These are phyloP conservation scores for Ochotona curzoniae DNA, from an alignment of 2,113 vertebrate genomes.

Conservation along the genomic window DNA sequence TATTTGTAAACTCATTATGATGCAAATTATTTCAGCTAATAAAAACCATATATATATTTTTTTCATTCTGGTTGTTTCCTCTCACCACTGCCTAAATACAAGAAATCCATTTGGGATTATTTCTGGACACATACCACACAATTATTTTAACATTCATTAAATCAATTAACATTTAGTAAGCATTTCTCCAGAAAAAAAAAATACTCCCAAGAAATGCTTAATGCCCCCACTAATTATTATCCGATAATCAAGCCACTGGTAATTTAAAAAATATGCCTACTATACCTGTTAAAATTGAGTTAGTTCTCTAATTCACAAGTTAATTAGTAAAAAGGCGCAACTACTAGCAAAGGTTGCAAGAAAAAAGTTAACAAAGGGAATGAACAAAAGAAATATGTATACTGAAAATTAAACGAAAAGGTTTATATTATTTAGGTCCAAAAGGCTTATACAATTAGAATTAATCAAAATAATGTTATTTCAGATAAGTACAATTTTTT, in stretches of 20 bases:
- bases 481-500: not conserved
- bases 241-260: not conserved
- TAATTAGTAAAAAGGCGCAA: not conserved
- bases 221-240: not conserved
- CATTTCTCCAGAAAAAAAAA: slow-evolving; percentile 16
- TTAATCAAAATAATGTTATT: not conserved
- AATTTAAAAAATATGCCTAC: slow-evolving; percentile 28
- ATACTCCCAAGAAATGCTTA: not conserved
- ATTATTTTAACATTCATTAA: not conserved
- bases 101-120: not conserved
- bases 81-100: not conserved
- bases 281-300: not conserved
- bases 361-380: not conserved
- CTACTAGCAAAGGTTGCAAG: not conserved
- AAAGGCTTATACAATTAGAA: not conserved
- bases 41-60: not conserved
- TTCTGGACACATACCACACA: slow-evolving; percentile 13
- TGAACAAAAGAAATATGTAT: not conserved
- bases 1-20: not conserved
- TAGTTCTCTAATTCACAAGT: not conserved
- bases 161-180: not conserved
- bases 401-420: not conserved
- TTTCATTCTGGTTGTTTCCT: not conserved
- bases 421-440: not conserved
- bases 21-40: not conserved